These are phyloP conservation scores for Arctopsyche grandis DNA, from an alignment of 1,140 invertebrate species.

Conservation along the genomic window DNA sequence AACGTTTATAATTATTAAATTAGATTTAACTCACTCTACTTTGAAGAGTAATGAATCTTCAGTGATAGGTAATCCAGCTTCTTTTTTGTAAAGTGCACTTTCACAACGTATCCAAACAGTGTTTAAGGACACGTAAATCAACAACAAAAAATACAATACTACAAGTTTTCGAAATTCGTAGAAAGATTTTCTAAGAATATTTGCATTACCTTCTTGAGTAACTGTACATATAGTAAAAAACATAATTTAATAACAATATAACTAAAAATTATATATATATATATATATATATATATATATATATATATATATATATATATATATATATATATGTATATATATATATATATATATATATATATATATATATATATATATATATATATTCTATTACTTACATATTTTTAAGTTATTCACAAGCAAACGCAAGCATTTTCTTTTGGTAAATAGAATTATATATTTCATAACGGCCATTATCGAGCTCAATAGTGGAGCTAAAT, in stretches of 20 bases:
- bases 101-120: background rate
- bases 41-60: background rate
- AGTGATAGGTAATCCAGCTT: background rate
- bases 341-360: background rate
- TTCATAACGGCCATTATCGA: background rate
- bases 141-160: background rate
- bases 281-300: background rate
- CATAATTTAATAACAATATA: too few species aligned
- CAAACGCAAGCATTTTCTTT: background rate
- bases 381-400: background rate
- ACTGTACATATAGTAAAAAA: too few species aligned
- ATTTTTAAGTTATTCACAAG: background rate
- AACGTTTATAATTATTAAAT: background rate
- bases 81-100: background rate
- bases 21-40: slow-evolving; percentile 33
- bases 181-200: background rate
- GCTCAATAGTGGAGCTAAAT: background rate
- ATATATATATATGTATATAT: background rate
- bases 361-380: background rate
- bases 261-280: too few species aligned
- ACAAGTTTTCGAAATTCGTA: background rate
- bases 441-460: background rate
- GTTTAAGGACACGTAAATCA: background rate
- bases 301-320: background rate
- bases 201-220: background rate